Base-by-base conservation (phyloP, 2,888 invertebrate genomes). In the Sminthurinus aureus region DNA sequence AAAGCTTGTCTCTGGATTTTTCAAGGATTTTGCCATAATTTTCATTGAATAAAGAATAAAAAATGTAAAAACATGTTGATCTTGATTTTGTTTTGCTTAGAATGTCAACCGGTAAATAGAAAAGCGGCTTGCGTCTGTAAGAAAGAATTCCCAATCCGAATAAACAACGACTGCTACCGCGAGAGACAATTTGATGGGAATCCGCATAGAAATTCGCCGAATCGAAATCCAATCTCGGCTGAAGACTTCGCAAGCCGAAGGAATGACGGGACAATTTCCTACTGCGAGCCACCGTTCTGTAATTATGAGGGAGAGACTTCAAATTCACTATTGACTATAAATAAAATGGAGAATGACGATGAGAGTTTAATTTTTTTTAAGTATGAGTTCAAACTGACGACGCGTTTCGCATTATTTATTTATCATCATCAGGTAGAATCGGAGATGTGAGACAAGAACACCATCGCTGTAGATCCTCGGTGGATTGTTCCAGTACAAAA, bases 81-180 rank as follows among this genome's bases (percentile, higher is more conserved):
- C 9, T 58, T 58, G 9, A 15, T 18, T 58, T 58, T 18, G 15
- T 18, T 58, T 58, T 58, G 0, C 15, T 15, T 18, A 58, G 83
- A 83, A 58, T 83, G 83, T 64, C 4, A 24, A 50, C 51, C 58
- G 2, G 66, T 58, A 0, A 64, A 78, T 22, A 73, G 78, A 15
- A 79, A 79, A 64, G 79, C 79, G 20, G 74, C 71, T 22, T 83
- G 83, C 50, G 58, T 20, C 18, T 83, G 83, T 24, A 51, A 38
- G 1, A 73, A 79, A 6, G 74, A 71, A 11, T 79, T 79, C 83
- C 79, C 79, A 6, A 11, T 79, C 18, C 24, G 83, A 13, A 52
- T 83, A 6, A 83, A 83, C 22, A 83, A 83, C 22, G 83, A 83
- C 51, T 83, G 83, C 38, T 83, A 38, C 64, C 58, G 38, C 18